phyloP scores from a whole-genome alignment of 2,888 invertebrate genomes.

The Drosophila mulleri region DNA sequence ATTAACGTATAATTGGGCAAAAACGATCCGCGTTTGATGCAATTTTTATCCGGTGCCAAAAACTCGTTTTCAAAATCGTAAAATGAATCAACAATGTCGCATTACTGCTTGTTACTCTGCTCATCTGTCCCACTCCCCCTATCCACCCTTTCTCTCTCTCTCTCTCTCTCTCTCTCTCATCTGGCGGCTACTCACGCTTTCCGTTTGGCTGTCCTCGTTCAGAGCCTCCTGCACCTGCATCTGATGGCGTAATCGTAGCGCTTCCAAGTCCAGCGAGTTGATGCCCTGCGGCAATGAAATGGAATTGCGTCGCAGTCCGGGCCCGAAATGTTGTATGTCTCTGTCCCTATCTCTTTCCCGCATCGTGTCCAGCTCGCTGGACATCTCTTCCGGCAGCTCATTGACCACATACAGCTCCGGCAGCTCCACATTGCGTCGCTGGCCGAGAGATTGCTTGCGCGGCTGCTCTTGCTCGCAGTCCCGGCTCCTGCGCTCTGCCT shows the following conservation, averaged over 20 bases:
- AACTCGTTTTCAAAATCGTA: conserved; percentile 42
- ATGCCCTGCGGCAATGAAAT: conserved; percentile 90
- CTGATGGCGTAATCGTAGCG: conserved; percentile 86
- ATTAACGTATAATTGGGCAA: conserved; percentile 17
- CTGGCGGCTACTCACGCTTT: conserved; percentile 70
- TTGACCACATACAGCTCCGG: conserved; percentile 63
- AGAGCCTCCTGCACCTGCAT: conserved; percentile 79
- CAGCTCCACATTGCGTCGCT: conserved; percentile 63
- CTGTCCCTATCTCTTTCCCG: conserved; percentile 15
- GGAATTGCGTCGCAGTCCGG: conserved; percentile 88
- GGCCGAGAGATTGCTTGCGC: conserved; percentile 47
- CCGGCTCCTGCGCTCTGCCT: background rate
- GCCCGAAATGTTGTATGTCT: conserved; percentile 48
- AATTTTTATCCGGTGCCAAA: conserved; percentile 14
- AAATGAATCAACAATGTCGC: background rate
- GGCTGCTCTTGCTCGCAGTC: background rate
- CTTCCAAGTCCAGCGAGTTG: conserved; percentile 88
- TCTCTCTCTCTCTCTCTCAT: no score
- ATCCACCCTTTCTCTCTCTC: no score
- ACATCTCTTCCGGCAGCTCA: conserved; percentile 34
- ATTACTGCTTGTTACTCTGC: background rate
- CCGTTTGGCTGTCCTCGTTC: conserved; percentile 74
- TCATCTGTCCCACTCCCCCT: background rate
- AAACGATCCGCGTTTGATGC: no score
- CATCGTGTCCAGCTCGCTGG: conserved; percentile 1